Conservation (phyloP, 92 coral and sea anemone genomes). For the Heliopora coerulea region DNA sequence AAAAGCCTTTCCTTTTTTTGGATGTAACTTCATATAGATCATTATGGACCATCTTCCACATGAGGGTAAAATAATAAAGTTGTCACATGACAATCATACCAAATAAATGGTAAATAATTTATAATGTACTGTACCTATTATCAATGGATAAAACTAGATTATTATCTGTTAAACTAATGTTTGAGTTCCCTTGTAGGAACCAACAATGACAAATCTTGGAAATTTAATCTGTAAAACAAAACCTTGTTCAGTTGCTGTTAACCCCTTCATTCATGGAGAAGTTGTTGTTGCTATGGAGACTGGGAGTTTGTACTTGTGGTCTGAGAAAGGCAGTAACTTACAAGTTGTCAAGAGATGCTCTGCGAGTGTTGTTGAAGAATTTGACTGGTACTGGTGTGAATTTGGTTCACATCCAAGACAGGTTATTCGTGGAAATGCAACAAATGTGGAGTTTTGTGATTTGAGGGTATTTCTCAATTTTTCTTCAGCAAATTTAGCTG, state of each 20-base stretch:
- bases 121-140: too few relatives aligned
- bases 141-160: too few relatives aligned
- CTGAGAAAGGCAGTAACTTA: conserved; percentile 40
- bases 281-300: conserved; percentile 65
- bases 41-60: too few relatives aligned
- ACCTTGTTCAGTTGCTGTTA: conserved; percentile 59
- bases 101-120: too few relatives aligned
- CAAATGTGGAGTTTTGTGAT: conserved; percentile 67
- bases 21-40: too few relatives aligned
- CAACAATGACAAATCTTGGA: conserved; percentile 55
- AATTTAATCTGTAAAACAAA: conserved; percentile 60
- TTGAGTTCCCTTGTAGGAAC: conserved; percentile 33
- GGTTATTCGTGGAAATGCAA: conserved; percentile 59
- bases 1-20: too few relatives aligned
- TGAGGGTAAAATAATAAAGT: too few relatives aligned
- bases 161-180: too few relatives aligned
- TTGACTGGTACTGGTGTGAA: conserved; percentile 70
- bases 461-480: conserved; percentile 59
- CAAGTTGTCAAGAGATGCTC: conserved; percentile 36
- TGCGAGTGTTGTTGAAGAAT: conserved; percentile 31
- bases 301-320: conserved; percentile 70
- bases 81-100: too few relatives aligned
- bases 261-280: conserved; percentile 83
- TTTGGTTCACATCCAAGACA: conserved; percentile 89
- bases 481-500: background rate